A percentile compares a stretch with the other conserved stretches of the same genome.
These are phyloP conservation scores for Theocolax elegans DNA, from an alignment of 1,140 invertebrate species.

Conservation along the genomic window DNA sequence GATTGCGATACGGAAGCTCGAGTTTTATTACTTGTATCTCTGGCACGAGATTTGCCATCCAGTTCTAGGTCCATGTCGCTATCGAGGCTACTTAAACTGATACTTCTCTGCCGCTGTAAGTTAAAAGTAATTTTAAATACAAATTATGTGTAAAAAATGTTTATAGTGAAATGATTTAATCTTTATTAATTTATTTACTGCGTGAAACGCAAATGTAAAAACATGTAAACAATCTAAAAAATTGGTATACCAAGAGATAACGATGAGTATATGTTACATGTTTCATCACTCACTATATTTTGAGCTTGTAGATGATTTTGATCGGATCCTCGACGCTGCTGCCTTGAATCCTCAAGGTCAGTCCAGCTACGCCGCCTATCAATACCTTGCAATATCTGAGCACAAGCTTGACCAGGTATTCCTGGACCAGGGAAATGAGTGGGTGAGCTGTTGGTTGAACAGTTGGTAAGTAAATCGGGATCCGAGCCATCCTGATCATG, in stretches of 20 bases:
- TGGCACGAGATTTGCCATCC: conserved; percentile 56
- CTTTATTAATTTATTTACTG: no score
- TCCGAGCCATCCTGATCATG: conserved; percentile 59
- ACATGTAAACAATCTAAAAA: no score
- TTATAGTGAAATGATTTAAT: no score
- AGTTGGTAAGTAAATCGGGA: conserved; percentile 65
- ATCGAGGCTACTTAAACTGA: conserved; percentile 70
- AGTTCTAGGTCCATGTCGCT: conserved; percentile 69
- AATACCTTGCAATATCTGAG: conserved; percentile 58
- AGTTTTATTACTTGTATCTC: conserved; percentile 54
- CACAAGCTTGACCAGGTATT: conserved; percentile 42
- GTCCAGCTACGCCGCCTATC: conserved; percentile 83
- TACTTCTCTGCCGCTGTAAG: conserved; percentile 64
- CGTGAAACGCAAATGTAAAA: no score
- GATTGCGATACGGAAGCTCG: conserved; percentile 72
- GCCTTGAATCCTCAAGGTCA: conserved; percentile 74
- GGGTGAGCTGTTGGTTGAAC: conserved; percentile 67
- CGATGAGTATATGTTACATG: no score
- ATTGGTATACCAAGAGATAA: no score
- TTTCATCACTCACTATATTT: conserved; percentile 61
- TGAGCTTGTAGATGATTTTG: conserved; percentile 64
- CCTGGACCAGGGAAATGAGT: conserved; percentile 56
- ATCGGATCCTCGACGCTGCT: conserved; percentile 57
- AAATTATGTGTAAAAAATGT: no score
- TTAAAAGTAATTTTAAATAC: not conserved